Base-by-base conservation (phyloP, 2,888 invertebrate species). In the Himalopsyche anomala region DNA sequence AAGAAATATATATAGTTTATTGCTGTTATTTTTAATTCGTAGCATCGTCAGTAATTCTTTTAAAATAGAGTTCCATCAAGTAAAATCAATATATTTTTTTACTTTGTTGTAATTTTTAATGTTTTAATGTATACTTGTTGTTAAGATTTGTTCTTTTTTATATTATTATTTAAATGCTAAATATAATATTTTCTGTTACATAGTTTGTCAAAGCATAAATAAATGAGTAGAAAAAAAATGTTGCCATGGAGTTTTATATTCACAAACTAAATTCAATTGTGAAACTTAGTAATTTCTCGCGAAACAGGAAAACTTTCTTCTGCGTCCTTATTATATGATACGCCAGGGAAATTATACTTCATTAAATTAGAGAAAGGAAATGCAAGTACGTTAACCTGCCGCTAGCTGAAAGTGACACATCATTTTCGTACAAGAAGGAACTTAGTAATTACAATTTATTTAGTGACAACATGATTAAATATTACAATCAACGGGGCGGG, bases 301-400 rank as follows among this genome's bases (percentile, higher is more conserved):
- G 74, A 38, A 74, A 38, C 74, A 74, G 74, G 69, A 28, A 74
- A 74, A 74, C 74, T 74, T 74, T 74, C 28, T 36, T 36, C 74
- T 74, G 15, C 38, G 74, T 36, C 74, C 69, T 74, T 74, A 74
- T 38, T 74, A 74, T 74, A 74, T 74, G 74, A 74, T 74, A 74
- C 74, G 36, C 74, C 12, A 74, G 74, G 74, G 74, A 74, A 74
- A 74, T 74, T 74, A 74, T 28, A 5, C 28, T 38, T 74, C 74
- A 74, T 74, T 74, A 74, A 74, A 74, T 74, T 74, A 74, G 74
- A 74, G 74, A 74, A 74, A 36, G 36, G 74, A 74, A 74, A 38
- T 74, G 74, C 74, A 74, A 74, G 74, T 74, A 36, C 74, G n/a
- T 36, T 74, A 74, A 74, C 74, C 74, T 74, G 36, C 74, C 36